phyloP scores from a whole-genome alignment of 2,888 invertebrate species.

The Diachrysia chrysitis region DNA sequence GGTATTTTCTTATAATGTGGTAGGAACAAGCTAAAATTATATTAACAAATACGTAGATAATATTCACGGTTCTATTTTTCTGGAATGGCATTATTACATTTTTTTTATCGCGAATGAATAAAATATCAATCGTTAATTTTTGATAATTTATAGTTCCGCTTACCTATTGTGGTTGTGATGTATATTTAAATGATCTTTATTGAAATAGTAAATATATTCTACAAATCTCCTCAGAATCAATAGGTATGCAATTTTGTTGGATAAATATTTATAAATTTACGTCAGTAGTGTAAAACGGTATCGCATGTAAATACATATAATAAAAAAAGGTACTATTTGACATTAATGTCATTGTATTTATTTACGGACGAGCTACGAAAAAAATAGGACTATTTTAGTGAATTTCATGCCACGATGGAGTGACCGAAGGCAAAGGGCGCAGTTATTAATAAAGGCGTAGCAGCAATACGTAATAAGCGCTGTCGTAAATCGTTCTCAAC shows the following conservation, averaged over 20 bases:
- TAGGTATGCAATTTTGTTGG: neutral
- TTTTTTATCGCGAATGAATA: slow-evolving; percentile 1
- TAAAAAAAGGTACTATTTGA: too few species aligned
- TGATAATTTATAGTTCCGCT: slow-evolving; percentile 15
- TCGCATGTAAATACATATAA: slow-evolving; percentile 14
- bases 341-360: too few species aligned
- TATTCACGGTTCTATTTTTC: neutral
- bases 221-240: slow-evolving; percentile 8
- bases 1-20: neutral
- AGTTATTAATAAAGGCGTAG: slow-evolving; percentile 63
- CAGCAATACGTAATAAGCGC: slow-evolving; percentile 71
- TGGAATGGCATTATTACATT: neutral
- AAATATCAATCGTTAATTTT: slow-evolving; percentile 17
- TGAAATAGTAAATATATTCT: slow-evolving; percentile 24
- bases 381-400: too few species aligned
- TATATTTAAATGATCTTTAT: slow-evolving; percentile 11
- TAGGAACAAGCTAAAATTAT: neutral
- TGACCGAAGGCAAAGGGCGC: slow-evolving; percentile 57
- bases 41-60: neutral
- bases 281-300: slow-evolving; percentile 22
- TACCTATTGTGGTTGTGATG: slow-evolving; percentile 22
- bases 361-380: neutral
- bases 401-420: slow-evolving; percentile 13
- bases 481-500: slow-evolving; percentile 82
- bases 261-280: slow-evolving; percentile 30